A percentile compares a stretch with the other conserved stretches of the same genome.
Conservation (phyloP, 2,888 invertebrate species). For the Lasioglossum pauxillum region DNA sequence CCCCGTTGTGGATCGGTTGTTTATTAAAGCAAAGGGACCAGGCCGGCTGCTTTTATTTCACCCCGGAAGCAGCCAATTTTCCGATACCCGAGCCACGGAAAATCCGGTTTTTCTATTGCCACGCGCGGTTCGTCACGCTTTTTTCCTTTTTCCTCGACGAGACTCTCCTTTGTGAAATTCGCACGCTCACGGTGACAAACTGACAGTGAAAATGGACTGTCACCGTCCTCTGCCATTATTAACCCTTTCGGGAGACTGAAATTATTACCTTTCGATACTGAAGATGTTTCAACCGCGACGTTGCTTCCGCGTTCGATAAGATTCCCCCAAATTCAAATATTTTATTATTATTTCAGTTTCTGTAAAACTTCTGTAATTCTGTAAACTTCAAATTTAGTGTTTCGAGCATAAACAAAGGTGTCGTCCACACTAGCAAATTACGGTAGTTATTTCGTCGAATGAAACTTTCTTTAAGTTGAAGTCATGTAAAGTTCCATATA, state of each 20-base stretch:
- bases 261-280: background rate
- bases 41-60: conserved; percentile 6
- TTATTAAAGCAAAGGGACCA: conserved; percentile 37
- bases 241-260: background rate
- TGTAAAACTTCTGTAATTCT: too few relatives aligned
- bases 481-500: too few relatives aligned
- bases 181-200: background rate
- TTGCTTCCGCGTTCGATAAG: too few relatives aligned
- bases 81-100: background rate
- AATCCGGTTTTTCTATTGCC: background rate
- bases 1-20: conserved; percentile 38
- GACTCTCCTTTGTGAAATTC: background rate
- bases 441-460: too few relatives aligned
- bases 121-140: background rate
- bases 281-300: background rate
- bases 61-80: background rate
- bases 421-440: too few relatives aligned
- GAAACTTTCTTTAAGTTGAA: too few relatives aligned
- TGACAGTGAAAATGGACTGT: background rate
- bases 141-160: background rate
- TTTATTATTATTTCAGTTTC: too few relatives aligned
- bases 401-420: too few relatives aligned
- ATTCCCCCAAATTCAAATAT: too few relatives aligned
- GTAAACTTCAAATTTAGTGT: too few relatives aligned
- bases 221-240: background rate